Conservation (phyloP, 2,113 vertebrate species). For the Acrocephalus arundinaceus region DNA sequence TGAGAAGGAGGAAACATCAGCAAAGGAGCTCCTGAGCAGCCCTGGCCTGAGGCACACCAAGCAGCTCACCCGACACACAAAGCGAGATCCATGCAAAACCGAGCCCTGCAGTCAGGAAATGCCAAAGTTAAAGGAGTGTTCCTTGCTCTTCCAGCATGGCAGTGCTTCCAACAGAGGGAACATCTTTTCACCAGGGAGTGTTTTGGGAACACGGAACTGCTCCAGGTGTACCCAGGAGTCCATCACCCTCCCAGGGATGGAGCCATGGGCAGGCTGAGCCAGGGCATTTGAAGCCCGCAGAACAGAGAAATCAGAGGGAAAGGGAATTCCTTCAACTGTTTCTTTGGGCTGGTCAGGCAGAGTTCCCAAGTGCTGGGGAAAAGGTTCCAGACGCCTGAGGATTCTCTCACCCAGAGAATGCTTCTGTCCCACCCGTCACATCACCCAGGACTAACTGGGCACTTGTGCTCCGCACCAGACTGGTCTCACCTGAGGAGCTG, state of each 20-base stretch:
- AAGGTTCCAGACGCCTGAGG: not conserved
- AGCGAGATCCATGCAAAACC: conserved; percentile 12
- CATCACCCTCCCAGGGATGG: not conserved
- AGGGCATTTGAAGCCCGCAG: not conserved
- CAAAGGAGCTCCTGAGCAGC: not conserved
- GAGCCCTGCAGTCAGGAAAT: conserved; percentile 17
- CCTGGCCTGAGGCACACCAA: not conserved
- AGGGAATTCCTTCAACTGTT: not conserved
- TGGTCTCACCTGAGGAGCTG: not conserved
- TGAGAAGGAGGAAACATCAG: conserved; percentile 12
- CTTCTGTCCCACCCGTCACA: not conserved
- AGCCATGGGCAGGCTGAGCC: rapidly evolving
- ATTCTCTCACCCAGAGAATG: not conserved
- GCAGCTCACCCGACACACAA: not conserved
- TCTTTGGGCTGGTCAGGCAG: not conserved
- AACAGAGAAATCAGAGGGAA: not conserved
- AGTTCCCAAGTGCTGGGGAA: not conserved
- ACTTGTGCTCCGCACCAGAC: not conserved
- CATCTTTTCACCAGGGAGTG: rapidly evolving
- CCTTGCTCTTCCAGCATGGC: not conserved
- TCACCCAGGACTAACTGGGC: not conserved
- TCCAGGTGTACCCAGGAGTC: too few species aligned
- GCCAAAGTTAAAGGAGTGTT: conserved; percentile 42
- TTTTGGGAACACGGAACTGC: not conserved
- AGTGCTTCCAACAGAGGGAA: rapidly evolving